These are phyloP conservation scores for Nudaria mundana DNA, from an alignment of 2,888 invertebrate species.

Conservation along the genomic window DNA sequence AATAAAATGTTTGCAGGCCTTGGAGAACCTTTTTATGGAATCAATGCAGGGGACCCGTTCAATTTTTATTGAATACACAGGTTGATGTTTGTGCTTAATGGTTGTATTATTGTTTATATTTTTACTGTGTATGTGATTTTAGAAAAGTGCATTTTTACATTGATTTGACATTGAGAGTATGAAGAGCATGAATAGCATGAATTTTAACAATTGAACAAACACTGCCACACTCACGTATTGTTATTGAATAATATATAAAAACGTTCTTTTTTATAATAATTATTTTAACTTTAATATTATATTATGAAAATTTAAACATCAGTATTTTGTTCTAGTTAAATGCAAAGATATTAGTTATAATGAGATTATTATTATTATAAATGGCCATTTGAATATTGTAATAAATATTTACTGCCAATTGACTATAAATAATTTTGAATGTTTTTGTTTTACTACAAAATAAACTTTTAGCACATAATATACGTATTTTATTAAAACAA, in stretches of 20 bases:
- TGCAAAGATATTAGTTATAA: slow-evolving; percentile 15
- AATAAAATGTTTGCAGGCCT: no score
- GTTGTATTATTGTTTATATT: slow-evolving; percentile 29
- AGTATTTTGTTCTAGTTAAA: slow-evolving; percentile 37
- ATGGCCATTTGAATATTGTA: slow-evolving; percentile 22
- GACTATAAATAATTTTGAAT: slow-evolving; percentile 18
- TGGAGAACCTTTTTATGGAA: no score
- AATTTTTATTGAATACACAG: slow-evolving; percentile 24
- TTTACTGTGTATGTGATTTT: slow-evolving; percentile 17
- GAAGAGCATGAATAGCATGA: slow-evolving; percentile 22
- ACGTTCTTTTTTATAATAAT: slow-evolving; percentile 12
- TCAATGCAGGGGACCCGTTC: no score
- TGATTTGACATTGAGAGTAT: slow-evolving; percentile 16
- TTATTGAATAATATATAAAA: slow-evolving; percentile 19
- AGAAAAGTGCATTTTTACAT: slow-evolving; percentile 25
- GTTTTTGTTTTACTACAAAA: slow-evolving; percentile 23
- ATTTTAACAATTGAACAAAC: slow-evolving; percentile 24
- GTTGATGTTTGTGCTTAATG: slow-evolving; percentile 32
- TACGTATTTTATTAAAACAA: slow-evolving; percentile 9
- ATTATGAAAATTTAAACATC: slow-evolving; percentile 12
- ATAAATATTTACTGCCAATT: slow-evolving; percentile 17
- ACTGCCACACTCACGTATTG: slow-evolving; percentile 25
- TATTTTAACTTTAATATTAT: slow-evolving; percentile 17
- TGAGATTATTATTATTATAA: slow-evolving; percentile 14
- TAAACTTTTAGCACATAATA: slow-evolving; percentile 31